Base-by-base conservation (phyloP, 2,113 vertebrate species). In the Lates calcarifer region DNA sequence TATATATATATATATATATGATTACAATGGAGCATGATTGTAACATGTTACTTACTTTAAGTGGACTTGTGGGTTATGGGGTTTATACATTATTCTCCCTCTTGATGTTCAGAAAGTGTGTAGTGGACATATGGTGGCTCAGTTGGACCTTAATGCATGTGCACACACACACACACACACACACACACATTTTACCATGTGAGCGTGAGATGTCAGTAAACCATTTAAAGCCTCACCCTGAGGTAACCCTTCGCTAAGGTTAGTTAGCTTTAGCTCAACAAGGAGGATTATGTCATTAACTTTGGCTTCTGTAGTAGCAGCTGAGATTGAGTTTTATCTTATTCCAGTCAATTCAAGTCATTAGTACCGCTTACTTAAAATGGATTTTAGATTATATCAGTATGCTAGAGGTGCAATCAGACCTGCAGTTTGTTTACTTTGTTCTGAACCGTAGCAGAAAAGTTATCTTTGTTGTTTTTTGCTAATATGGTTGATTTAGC, bases 11-110 rank as follows among this genome's bases (percentile, higher is more conserved):
- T 17, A 2, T 49, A 15, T n/a, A 43, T 49, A 3, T 76, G 87
- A 70, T 87, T 92, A 76, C 41, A 87, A 81, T 80, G 74, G 90
- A 73, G 56, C 80, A 43, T 76, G 85, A 91, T 82, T 88, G 66
- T 80, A 81, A 64, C 37, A 24, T 63, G 56, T 62, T 88, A 89
- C 93, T 94, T 89, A 88, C 43, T 49, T 75, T 78, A 89, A 93
- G 90, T 88, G 89, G 87, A 56, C 87, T 85, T 77, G 43, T 10
- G 74, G 68, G 55, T 78, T 77, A 71, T 20, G 28, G 37, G 85
- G 87, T 88, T 88, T 87, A 68, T 55, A 56, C 66, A 56, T 67
- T 31, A 63, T 65, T 66, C 51, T 58, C 37, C 66, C 60, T 26
- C 66, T 60, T 29, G 53, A 76, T 77, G 78, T 56, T 77, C 67